Evolutionary conservation across 2,797 vertebrate genomes (phyloP).

Genomic region (Diceros bicornis): DNA sequence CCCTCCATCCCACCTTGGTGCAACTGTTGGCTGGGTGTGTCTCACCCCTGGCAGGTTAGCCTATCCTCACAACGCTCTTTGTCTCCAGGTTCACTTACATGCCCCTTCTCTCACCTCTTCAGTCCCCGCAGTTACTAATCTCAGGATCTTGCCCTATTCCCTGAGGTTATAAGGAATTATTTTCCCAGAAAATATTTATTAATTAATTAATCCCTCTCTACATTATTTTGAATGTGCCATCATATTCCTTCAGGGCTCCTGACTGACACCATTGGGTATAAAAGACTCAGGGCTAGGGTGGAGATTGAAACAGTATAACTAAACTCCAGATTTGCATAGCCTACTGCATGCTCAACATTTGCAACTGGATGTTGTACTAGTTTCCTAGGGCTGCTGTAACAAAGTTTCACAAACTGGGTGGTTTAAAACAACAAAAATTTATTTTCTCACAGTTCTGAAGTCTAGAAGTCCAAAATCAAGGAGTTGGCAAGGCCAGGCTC

Average conservation of each 20-base stretch:
- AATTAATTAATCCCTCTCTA: background rate
- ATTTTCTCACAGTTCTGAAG: too few relatives aligned
- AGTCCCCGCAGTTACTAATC: background rate
- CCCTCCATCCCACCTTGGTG: fast-evolving
- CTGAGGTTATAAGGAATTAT: background rate
- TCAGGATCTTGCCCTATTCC: background rate
- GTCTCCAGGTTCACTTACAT: background rate
- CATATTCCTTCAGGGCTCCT: background rate
- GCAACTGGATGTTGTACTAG: background rate
- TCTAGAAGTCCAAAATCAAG: too few relatives aligned
- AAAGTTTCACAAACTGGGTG: too few relatives aligned
- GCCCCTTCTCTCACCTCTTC: background rate
- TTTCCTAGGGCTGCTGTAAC: too few relatives aligned
- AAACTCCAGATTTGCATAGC: background rate
- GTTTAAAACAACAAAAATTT: too few relatives aligned
- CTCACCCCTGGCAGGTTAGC: too few relatives aligned
- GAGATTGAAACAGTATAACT: background rate
- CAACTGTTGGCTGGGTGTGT: background rate
- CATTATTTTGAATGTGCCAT: background rate
- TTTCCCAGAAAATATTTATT: too few relatives aligned
- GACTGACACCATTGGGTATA: background rate
- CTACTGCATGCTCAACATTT: background rate
- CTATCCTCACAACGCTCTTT: background rate
- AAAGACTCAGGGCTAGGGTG: background rate
- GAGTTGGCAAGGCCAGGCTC: too few relatives aligned